Evolutionary conservation across 2,888 invertebrate species (phyloP), one percentile per base, ranked within the genome.

Genomic region (Elmis aenea): DNA sequence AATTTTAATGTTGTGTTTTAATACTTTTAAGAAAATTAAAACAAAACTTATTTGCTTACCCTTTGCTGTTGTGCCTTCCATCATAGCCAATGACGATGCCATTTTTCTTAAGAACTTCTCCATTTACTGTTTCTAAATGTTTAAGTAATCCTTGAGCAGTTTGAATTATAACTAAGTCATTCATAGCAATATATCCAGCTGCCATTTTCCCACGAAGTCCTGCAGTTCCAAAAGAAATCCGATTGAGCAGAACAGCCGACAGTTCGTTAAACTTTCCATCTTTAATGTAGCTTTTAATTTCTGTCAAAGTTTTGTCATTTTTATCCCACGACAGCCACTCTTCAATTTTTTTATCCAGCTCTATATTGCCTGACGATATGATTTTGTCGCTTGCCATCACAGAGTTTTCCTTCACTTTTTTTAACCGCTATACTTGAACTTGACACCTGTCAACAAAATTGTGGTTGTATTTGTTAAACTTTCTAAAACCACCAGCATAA

Each of bases 121-220:
- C 69, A 50, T 77, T 74, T 22, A 71, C 68, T 33, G 76, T 69
- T 50, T 80, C 68, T 31, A 94, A 60, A 62, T 93, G 91, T 30
- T 80, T 77, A 26, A 83, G 76, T 3, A 96, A 66, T 1, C 95
- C 96, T 77, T 96, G 92, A 1, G 84, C 85, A 1, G 95, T 93
- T 70, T 99, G 99, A 28, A 99, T 77, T 42, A 94, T 83, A 0
- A 95, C 89, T 25, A 99, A 75, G 66, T 99, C 97, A 66, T 99
- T 99, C 88, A 99, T 91, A 45, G 85, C 82, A 48, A 79, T 79
- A 66, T 86, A 95, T 0, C 99, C 99, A 9, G 93, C 85, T 10
- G 83, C 87, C 97, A 99, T 97, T 46, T 75, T 75, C 0, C 87
- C 92, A 45, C 99, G 77, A 16, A 99, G 71, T 0, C 97, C 95